Conservation (phyloP, 2,888 invertebrate species). For the Antitype chi region DNA sequence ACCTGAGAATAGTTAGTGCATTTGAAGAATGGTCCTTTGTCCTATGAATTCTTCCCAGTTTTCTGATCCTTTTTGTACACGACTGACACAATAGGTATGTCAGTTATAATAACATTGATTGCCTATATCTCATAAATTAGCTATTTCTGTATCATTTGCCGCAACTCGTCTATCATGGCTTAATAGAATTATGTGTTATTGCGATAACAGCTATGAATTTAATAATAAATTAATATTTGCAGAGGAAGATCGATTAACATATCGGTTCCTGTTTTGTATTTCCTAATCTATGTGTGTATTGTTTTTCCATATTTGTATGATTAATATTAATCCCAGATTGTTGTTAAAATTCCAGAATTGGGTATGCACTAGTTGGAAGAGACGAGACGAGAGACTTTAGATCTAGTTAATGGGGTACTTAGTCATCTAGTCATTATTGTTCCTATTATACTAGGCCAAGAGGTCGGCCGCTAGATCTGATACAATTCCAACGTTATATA, state of each 20-base stretch:
- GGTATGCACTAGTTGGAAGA: conserved; percentile 41
- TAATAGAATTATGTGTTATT: conserved; percentile 80
- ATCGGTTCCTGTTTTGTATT: conserved; percentile 63
- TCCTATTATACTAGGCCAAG: conserved; percentile 23
- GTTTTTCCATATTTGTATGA: conserved; percentile 29
- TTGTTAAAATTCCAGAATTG: conserved; percentile 59
- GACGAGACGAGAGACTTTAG: background rate
- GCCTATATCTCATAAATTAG: conserved; percentile 24
- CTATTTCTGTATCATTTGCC: conserved; percentile 62
- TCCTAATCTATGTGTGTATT: conserved; percentile 57
- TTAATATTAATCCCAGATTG: conserved; percentile 48
- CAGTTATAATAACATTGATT: conserved; percentile 7
- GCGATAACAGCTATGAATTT: conserved; percentile 45
- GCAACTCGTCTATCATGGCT: conserved; percentile 80
- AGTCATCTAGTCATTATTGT: conserved; percentile 21
- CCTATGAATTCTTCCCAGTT: background rate
- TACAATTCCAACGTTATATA: conserved; percentile 6
- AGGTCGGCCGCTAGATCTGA: conserved; percentile 23
- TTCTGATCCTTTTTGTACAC: conserved; percentile 5
- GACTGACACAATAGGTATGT: background rate
- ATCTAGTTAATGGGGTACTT: conserved; percentile 1
- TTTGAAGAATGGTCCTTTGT: background rate
- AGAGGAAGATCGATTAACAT: conserved; percentile 56
- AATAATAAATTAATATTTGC: conserved; percentile 46
- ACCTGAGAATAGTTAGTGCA: background rate